These are phyloP conservation scores for Ancistrus triradiatus DNA, from an alignment of 2,113 vertebrate species.

Conservation along the genomic window DNA sequence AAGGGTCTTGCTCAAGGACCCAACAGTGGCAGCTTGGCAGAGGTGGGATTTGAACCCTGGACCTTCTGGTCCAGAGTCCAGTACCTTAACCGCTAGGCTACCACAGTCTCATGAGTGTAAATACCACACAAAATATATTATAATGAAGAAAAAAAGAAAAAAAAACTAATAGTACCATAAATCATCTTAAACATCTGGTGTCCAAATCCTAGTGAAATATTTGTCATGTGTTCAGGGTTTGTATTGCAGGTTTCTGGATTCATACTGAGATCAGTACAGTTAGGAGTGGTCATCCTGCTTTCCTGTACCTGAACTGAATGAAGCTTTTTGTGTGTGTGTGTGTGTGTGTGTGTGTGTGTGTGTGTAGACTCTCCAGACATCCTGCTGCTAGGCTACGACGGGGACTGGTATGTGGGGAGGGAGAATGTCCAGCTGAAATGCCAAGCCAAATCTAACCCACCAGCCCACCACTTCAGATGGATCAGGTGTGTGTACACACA, in stretches of 20 bases:
- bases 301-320: slow-evolving; percentile 33
- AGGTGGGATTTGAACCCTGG: no score
- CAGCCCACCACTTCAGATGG: slow-evolving; percentile 76
- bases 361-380: slow-evolving; percentile 88
- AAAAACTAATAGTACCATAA: no score
- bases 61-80: no score
- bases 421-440: slow-evolving; percentile 88
- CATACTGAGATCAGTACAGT: background rate
- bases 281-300: slow-evolving; percentile 11
- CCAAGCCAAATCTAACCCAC: slow-evolving; percentile 93
- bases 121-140: no score
- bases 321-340: slow-evolving; percentile 10
- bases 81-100: no score
- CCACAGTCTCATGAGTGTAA: no score
- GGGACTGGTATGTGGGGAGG: slow-evolving; percentile 90
- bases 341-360: slow-evolving; percentile 12
- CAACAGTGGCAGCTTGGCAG: no score
- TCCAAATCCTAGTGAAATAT: background rate
- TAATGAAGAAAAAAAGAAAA: no score
- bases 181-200: no score
- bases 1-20: no score
- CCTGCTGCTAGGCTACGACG: slow-evolving; percentile 88
- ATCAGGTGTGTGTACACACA: slow-evolving; percentile 58
- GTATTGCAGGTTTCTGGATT: background rate
- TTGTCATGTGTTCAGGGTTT: background rate